A percentile compares a stretch with the other conserved stretches of the same genome.
Evolutionary conservation across 2,797 vertebrate genomes (phyloP).

Genomic region (Myioborus miniatus): DNA sequence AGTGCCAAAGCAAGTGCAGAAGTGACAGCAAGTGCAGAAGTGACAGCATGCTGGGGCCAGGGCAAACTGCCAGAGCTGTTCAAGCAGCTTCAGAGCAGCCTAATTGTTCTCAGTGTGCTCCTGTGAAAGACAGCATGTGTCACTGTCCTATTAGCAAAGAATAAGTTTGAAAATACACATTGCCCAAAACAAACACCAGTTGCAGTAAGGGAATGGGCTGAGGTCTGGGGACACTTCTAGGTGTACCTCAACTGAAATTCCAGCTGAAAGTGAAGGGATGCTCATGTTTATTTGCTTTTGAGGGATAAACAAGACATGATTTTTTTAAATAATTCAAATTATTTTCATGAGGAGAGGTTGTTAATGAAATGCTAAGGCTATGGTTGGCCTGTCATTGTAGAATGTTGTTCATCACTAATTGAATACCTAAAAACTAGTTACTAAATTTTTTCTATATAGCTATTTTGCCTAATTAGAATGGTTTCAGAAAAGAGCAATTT

Average conservation of each 20-base stretch:
- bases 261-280: neutral
- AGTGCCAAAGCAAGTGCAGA: neutral
- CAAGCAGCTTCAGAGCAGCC: neutral
- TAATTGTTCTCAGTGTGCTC: neutral
- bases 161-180: neutral
- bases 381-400: neutral
- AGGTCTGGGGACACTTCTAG: neutral
- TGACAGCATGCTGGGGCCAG: neutral
- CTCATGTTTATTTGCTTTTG: neutral
- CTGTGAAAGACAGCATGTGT: neutral
- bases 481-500: neutral
- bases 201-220: neutral
- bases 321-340: neutral
- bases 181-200: neutral
- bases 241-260: neutral
- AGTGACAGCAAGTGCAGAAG: neutral
- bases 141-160: neutral
- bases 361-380: neutral
- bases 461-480: neutral
- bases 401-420: neutral
- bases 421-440: neutral
- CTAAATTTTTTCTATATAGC: neutral
- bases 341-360: neutral
- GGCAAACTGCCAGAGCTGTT: neutral
- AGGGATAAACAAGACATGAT: neutral